These are phyloP conservation scores for Psittacula cyanocephala DNA, from an alignment of 2,113 vertebrate species.

Conservation along the genomic window DNA sequence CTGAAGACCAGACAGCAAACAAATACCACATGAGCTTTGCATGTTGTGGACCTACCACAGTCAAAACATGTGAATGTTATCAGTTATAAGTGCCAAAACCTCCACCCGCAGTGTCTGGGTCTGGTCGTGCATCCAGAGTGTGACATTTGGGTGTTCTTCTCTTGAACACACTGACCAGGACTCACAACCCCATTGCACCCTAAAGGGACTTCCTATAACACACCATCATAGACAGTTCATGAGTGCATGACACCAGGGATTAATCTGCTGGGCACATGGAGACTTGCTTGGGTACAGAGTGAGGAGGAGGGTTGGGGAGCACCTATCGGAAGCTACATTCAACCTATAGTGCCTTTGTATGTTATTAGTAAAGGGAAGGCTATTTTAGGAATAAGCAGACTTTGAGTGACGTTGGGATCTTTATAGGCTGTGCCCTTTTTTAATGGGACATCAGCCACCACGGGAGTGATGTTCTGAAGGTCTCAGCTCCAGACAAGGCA, in stretches of 20 bases:
- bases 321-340: background rate
- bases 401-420: conserved; percentile 15
- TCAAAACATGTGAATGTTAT: background rate
- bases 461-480: background rate
- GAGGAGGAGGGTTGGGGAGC: background rate
- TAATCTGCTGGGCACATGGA: background rate
- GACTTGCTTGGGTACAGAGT: background rate
- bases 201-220: background rate
- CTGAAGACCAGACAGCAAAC: background rate
- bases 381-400: background rate
- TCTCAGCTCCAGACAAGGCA: background rate
- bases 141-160: background rate
- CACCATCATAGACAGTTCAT: fast-evolving
- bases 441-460: background rate
- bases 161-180: background rate
- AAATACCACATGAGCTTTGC: fast-evolving
- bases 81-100: background rate
- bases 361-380: background rate
- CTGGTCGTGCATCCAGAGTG: fast-evolving
- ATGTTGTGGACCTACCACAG: background rate
- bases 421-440: background rate
- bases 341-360: background rate
- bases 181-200: background rate
- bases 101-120: background rate
- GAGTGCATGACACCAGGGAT: background rate